Evolutionary conservation across 2,797 vertebrate species (phyloP).

Genomic region (Sebastes jordani): DNA sequence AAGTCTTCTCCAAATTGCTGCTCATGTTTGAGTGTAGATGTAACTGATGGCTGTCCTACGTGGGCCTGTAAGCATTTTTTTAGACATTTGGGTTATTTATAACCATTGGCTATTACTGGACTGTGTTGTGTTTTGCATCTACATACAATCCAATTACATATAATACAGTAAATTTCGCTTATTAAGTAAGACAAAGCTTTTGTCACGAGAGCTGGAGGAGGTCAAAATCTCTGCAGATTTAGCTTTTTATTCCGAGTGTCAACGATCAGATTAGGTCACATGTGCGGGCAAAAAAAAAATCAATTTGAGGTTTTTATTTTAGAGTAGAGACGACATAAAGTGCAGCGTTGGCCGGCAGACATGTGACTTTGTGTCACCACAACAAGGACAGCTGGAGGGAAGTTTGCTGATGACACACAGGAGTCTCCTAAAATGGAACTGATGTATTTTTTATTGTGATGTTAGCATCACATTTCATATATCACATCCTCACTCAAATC

Average conservation of each 20-base stretch:
- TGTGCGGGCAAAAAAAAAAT: background rate
- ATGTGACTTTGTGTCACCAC: slow-evolving; percentile 31
- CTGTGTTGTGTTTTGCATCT: no score
- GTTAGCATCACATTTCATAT: background rate
- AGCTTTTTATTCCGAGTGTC: background rate
- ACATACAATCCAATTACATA: no score
- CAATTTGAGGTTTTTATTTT: background rate
- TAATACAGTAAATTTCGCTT: no score
- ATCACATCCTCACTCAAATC: background rate
- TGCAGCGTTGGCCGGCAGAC: slow-evolving; percentile 20
- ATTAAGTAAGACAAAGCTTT: no score
- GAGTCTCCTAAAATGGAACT: background rate
- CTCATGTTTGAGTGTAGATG: background rate
- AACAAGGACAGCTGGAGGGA: slow-evolving; percentile 18
- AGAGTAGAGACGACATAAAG: background rate
- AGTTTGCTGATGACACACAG: background rate
- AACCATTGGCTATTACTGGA: no score
- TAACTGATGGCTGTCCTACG: background rate
- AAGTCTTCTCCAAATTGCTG: background rate
- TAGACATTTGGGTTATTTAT: background rate
- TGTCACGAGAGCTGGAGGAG: background rate
- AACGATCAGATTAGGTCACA: background rate
- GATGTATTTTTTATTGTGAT: background rate
- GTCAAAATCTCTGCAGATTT: background rate
- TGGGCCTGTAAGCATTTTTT: background rate